Evolutionary conservation across 2,888 invertebrate genomes (phyloP), one percentile per base, ranked within the genome.

Genomic region (Brenthis hecate): DNA sequence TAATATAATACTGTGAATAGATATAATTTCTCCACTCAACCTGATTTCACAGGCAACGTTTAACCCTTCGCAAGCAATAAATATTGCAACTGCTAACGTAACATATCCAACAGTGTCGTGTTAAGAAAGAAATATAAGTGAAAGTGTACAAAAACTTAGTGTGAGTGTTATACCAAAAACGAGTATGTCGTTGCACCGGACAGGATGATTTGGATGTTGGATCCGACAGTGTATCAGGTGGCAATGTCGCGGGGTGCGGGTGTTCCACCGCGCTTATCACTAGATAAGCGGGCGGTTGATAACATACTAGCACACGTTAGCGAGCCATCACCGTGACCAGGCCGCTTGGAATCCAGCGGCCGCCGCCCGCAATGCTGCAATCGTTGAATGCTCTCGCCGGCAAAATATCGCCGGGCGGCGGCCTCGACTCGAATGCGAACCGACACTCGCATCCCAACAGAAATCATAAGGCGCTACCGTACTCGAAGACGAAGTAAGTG

Each of bases 311-410:
- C 89, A 87, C 84, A 86, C 86, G 85, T 80, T 82, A 84, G 82
- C 83, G 84, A 83, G 81, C 79, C 83, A 85, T 86, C 91, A 90
- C 82, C 87, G 89, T 93, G 91, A 91, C 92, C 86, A 88, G 90
- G 89, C 85, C 84, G 87, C 87, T 87, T 74, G 83, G 83, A 75
- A 80, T 73, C 75, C 83, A 85, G 85, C 91, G 91, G 93, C 92
- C 91, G 92, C 92, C 91, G 93, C 92, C 91, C 95, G 92, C 87
- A 78, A 97, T 97, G 97, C 94, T 97, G 91, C 96, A 96, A 91
- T 96, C 97, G 80, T 93, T 97, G 91, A 97, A 97, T 94, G 96
- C 96, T 88, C 94, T 97, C 93, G 97, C 97, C 93, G 96, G 96
- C 87, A 97, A 97, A 93, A 96, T 97, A 89, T 97, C 97, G 88